phyloP scores from a whole-genome alignment of 35 echinoderm and acorn worm species.

The Strongylocentrotus purpuratus region DNA sequence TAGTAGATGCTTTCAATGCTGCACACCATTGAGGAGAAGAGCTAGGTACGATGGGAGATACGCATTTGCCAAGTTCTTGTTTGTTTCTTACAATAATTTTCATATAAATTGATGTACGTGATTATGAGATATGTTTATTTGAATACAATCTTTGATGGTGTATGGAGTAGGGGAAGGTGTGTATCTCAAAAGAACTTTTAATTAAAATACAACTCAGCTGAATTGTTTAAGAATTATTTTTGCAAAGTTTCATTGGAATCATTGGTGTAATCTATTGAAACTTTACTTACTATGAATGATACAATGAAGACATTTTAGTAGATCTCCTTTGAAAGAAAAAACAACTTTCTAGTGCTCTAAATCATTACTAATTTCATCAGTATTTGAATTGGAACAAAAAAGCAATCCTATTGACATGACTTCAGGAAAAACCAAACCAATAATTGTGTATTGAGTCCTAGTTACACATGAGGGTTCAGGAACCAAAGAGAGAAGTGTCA shows the following conservation, averaged over 20 bases:
- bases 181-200: neutral
- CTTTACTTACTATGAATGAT: too few species aligned
- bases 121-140: neutral
- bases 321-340: neutral
- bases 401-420: neutral
- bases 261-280: too few species aligned
- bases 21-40: neutral
- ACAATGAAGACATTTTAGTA: neutral
- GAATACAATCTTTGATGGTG: neutral
- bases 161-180: neutral
- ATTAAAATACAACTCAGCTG: slow-evolving; percentile 1
- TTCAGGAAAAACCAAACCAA: neutral
- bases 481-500: neutral
- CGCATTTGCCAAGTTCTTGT: neutral
- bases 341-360: neutral
- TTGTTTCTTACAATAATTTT: neutral
- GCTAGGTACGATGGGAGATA: neutral
- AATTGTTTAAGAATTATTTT: neutral
- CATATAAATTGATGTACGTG: neutral
- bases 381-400: neutral
- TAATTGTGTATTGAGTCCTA: neutral
- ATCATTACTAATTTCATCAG: neutral
- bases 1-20: neutral
- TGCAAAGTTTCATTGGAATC: neutral
- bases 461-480: neutral